Percentiles rank a stretch among this genome's conserved stretches.
phyloP scores from a whole-genome alignment of 2,797 vertebrate species.

The Microcaecilia unicolor region DNA sequence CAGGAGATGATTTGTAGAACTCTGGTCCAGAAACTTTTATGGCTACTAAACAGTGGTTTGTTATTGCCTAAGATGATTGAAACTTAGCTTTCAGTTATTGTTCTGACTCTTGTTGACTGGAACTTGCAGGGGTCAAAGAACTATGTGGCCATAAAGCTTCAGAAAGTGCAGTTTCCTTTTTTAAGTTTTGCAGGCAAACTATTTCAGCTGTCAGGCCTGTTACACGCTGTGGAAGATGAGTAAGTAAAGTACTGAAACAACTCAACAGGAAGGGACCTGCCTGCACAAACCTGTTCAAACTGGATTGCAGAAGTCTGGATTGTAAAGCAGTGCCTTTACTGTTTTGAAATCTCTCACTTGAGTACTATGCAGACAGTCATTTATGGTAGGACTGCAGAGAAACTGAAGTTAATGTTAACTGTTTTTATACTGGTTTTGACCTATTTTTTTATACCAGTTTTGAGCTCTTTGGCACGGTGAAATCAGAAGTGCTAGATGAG shows the following conservation, averaged over 20 bases:
- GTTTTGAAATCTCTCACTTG: conserved; percentile 15
- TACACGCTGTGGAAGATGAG: conserved; percentile 1
- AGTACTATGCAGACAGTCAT: conserved; percentile 11
- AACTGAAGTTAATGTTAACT: conserved; percentile 10
- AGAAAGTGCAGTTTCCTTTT: conserved; percentile 20
- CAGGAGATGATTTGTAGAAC: too few species aligned
- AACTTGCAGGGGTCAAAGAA: conserved; percentile 30
- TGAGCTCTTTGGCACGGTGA: not conserved
- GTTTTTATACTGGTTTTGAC: conserved; percentile 4
- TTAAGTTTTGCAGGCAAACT: conserved; percentile 19
- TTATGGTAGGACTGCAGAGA: too few species aligned
- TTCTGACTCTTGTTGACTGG: conserved; percentile 43
- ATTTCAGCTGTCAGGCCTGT: conserved; percentile 29
- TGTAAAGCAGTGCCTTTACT: conserved; percentile 1
- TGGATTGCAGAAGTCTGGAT: conserved; percentile 17
- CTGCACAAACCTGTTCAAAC: too few species aligned
- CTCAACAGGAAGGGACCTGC: too few species aligned
- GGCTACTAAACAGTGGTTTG: conserved; percentile 36
- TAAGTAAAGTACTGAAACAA: conserved; percentile 22
- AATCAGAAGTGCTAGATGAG: conserved; percentile 1
- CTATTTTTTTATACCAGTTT: too few species aligned
- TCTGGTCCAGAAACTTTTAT: conserved; percentile 47
- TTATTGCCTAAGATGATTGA: conserved; percentile 32
- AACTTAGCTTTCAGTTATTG: conserved; percentile 39
- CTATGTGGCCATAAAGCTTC: conserved; percentile 23